phyloP scores from a whole-genome alignment of 2,888 invertebrate genomes.

The Timema cristinae region DNA sequence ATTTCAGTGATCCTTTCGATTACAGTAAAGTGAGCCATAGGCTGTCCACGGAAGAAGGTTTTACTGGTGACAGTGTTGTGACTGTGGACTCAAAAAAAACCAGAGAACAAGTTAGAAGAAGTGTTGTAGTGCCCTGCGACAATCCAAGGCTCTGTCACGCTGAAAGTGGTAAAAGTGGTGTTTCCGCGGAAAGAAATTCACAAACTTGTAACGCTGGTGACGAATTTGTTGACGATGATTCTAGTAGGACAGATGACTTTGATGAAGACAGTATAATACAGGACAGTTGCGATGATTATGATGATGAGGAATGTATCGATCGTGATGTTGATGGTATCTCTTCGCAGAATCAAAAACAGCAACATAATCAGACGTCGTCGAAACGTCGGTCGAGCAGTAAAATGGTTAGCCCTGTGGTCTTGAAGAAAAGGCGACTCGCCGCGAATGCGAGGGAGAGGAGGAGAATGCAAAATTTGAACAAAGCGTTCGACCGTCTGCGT shows the following conservation, averaged over 20 bases:
- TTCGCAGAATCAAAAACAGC: background rate
- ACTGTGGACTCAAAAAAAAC: conserved; percentile 7
- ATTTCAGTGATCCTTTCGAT: conserved; percentile 16
- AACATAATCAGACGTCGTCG: background rate
- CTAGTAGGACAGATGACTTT: conserved; percentile 19
- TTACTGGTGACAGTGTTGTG: background rate
- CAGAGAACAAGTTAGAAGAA: conserved; percentile 20
- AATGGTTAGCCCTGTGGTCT: conserved; percentile 71
- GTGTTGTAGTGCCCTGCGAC: conserved; percentile 24
- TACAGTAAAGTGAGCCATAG: conserved; percentile 19
- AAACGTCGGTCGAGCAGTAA: conserved; percentile 40
- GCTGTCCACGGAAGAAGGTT: conserved; percentile 13
- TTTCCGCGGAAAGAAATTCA: background rate
- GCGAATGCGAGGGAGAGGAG: conserved; percentile 90
- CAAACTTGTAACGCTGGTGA: background rate
- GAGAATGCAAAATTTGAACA: conserved; percentile 91
- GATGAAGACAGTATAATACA: conserved; percentile 25
- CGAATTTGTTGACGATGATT: conserved; percentile 17
- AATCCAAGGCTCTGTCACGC: conserved; percentile 11
- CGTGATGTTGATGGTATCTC: background rate
- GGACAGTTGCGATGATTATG: conserved; percentile 23
- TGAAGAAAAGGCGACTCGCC: conserved; percentile 79
- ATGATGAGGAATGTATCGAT: background rate
- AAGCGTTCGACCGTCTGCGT: conserved; percentile 87
- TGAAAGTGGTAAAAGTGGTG: too few species aligned